These are phyloP conservation scores for Sminthurinus signatus DNA, from an alignment of 1,140 invertebrate species.

Conservation along the genomic window DNA sequence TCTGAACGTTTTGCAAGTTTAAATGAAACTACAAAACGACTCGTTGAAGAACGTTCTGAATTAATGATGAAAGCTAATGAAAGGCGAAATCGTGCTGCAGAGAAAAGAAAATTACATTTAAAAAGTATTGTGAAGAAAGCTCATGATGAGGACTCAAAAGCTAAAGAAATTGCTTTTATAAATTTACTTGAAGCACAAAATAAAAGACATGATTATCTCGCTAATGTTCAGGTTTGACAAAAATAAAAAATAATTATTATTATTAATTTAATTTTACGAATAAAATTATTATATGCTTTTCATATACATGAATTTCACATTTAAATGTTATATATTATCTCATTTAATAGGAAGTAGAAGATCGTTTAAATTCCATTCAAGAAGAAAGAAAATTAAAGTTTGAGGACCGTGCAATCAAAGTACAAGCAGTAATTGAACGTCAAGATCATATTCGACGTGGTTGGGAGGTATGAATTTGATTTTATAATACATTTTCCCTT, in stretches of 20 bases:
- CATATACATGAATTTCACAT: no score
- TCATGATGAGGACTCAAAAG: conserved; percentile 94
- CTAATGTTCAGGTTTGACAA: conserved; percentile 56
- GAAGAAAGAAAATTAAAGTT: conserved; percentile 64
- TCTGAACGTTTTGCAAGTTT: conserved; percentile 67
- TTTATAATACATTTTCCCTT: conserved; percentile 42
- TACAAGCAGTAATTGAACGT: conserved; percentile 86
- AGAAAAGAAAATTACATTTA: conserved; percentile 74
- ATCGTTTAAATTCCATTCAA: conserved; percentile 66
- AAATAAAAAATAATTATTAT: not conserved
- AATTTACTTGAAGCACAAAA: conserved; percentile 94
- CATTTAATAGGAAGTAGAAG: conserved; percentile 61
- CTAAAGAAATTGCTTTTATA: conserved; percentile 96
- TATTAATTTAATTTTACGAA: not conserved
- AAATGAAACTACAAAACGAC: conserved; percentile 73
- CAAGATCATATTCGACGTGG: conserved; percentile 77
- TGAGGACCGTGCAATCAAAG: conserved; percentile 90
- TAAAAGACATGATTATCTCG: conserved; percentile 80
- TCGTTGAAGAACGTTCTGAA: conserved; percentile 75
- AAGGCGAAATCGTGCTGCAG: conserved; percentile 76
- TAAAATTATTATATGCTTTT: no score
- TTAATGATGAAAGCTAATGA: conserved; percentile 61
- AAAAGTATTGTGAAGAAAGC: conserved; percentile 85
- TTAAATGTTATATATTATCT: not conserved
- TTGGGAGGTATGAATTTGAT: conserved; percentile 52